Conservation (phyloP, 2,113 vertebrate species). For the Balaeniceps rex region DNA sequence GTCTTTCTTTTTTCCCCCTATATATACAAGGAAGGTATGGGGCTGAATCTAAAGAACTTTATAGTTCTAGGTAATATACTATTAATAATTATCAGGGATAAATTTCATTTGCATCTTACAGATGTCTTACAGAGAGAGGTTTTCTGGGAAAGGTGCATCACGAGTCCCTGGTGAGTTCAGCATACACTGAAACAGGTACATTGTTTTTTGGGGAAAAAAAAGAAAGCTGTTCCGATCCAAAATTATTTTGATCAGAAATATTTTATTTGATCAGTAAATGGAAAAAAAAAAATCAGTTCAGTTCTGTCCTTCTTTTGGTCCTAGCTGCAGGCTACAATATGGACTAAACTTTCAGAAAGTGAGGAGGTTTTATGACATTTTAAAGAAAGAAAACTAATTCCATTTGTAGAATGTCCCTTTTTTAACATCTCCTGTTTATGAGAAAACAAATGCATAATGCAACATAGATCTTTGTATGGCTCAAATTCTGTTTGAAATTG, state of each 20-base stretch:
- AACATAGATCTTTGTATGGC: neutral
- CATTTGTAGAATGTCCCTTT: neutral
- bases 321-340: neutral
- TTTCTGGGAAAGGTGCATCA: neutral
- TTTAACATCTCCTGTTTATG: slow-evolving; percentile 1
- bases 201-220: neutral
- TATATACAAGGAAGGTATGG: neutral
- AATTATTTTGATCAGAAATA: neutral
- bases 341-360: neutral
- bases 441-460: neutral
- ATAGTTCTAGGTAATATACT: neutral
- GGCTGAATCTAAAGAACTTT: neutral
- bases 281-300: neutral
- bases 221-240: neutral
- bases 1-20: neutral
- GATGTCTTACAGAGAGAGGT: neutral
- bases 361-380: neutral
- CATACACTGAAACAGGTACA: neutral
- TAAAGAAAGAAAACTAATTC: neutral
- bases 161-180: neutral
- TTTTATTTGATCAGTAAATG: slow-evolving; percentile 30
- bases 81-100: neutral
- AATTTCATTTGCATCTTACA: neutral
- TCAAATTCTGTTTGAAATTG: slow-evolving; percentile 2
- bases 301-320: neutral